Base-by-base conservation (phyloP, 2,888 invertebrate species). In the Cinara cedri region DNA sequence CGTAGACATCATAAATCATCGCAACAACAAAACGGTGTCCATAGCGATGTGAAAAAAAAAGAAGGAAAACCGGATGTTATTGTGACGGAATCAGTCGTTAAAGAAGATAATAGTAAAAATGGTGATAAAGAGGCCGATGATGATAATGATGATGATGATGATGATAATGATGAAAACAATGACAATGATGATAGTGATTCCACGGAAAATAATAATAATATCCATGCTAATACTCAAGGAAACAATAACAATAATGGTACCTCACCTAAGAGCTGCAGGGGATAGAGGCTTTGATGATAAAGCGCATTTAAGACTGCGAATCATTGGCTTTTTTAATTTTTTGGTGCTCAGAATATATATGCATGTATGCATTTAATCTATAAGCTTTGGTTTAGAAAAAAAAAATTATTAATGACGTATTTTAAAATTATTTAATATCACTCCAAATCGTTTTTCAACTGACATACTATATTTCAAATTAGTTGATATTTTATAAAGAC, bases 121-220 rank as follows among this genome's bases (percentile, higher is more conserved):
- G n/a, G 49, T 14, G 16, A 34, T 24, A 14, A 19, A 44, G n/a
- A 24, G 9, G 19, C 46, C 14, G 26, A 6, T 19, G 55, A 14
- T 44, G 26, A 57, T 14, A 19, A 49, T n/a, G 11, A 49, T 14
- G 34, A 34, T 46, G 44, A 19, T 14, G 46, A 26, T 86, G 88
- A 89, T 86, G 89, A 89, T 86, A 88, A 89, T 85, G 88, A 88
- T 86, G 88, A 88, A 21, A 83, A 85, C 8, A 84, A 84, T 14
- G 84, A 86, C 42, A 84, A 87, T 1, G 86, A 87, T 0, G 85
- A 87, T 14, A 85, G 86, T 6, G 83, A 83, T 57, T 86, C 87
- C 81, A 86, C 85, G 55, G 86, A 87, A 1, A 86, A 87, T 34
- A 85, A 87, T 24, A 85, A 87, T 21, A 85, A 87, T 24, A 86